A percentile compares a stretch with the other conserved stretches of the same genome.
Conservation (phyloP, 2,797 vertebrate genomes). For the Melanotaenia trifasciata region DNA sequence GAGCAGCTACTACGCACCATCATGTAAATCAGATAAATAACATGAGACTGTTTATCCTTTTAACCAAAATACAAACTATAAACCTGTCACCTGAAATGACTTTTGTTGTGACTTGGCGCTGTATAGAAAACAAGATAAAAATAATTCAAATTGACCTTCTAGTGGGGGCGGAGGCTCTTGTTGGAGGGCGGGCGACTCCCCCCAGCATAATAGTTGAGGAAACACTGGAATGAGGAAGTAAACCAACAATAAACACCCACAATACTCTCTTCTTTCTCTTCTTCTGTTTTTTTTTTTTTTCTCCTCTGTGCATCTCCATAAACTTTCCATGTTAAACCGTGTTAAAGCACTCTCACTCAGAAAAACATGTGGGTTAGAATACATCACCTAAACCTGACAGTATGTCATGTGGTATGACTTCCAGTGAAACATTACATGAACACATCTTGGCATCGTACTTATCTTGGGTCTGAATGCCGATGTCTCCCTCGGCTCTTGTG, state of each 20-base stretch:
- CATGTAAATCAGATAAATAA: too few species aligned
- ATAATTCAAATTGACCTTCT: too few species aligned
- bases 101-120: too few species aligned
- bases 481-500: background rate
- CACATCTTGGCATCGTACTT: background rate
- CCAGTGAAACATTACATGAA: background rate
- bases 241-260: conserved; percentile 53
- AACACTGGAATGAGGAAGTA: conserved; percentile 5
- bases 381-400: conserved; percentile 28
- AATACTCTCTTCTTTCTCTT: conserved; percentile 56
- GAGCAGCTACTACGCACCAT: too few species aligned
- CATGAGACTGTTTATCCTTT: too few species aligned
- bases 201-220: too few species aligned
- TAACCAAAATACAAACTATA: too few species aligned
- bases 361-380: conserved; percentile 52
- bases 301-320: conserved; percentile 27
- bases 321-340: conserved; percentile 47
- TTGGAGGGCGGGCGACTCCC: too few species aligned
- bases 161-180: too few species aligned
- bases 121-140: too few species aligned
- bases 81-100: too few species aligned
- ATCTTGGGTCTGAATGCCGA: conserved; percentile 6
- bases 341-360: conserved; percentile 39
- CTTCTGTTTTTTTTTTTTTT: conserved; percentile 13
- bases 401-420: conserved; percentile 15